Evolutionary conservation across 2,888 invertebrate species (phyloP).

Genomic region (Nymphalis polychloros): DNA sequence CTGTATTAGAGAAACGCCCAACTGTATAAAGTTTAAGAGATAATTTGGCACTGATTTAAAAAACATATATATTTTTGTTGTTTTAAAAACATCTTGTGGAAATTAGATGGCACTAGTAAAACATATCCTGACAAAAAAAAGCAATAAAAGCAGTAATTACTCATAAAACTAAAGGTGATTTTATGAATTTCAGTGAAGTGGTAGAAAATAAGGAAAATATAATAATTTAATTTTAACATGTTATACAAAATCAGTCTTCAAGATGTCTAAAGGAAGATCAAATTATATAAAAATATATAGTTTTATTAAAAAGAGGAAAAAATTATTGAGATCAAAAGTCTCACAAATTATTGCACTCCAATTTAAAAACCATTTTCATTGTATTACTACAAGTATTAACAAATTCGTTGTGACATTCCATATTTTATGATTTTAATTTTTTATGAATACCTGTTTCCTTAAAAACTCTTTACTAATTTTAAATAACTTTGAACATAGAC

Average conservation of each 20-base stretch:
- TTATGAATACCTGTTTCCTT: neutral
- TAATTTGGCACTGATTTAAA: slow-evolving; percentile 25
- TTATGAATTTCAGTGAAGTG: slow-evolving; percentile 5
- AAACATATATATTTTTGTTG: neutral
- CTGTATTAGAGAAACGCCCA: neutral
- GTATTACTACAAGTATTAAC: neutral
- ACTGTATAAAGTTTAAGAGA: slow-evolving; percentile 3
- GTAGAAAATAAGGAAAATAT: slow-evolving; percentile 16
- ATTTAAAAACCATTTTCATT: neutral
- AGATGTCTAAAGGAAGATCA: slow-evolving; percentile 51
- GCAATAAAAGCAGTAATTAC: neutral
- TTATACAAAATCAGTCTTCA: slow-evolving; percentile 51
- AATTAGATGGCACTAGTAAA: neutral
- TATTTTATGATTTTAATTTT: neutral
- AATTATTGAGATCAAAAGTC: slow-evolving; percentile 8
- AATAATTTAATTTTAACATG: slow-evolving; percentile 17
- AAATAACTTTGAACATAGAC: no score
- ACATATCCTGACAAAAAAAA: neutral
- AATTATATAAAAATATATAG: slow-evolving; percentile 32
- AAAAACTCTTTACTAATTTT: no score
- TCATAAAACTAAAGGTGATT: neutral
- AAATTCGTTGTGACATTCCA: neutral
- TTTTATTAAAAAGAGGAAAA: slow-evolving; percentile 1
- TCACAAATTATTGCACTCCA: slow-evolving; percentile 22
- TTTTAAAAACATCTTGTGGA: neutral